Base-by-base conservation (phyloP, 1,140 invertebrate genomes). In the Chrysomallon squamiferum region DNA sequence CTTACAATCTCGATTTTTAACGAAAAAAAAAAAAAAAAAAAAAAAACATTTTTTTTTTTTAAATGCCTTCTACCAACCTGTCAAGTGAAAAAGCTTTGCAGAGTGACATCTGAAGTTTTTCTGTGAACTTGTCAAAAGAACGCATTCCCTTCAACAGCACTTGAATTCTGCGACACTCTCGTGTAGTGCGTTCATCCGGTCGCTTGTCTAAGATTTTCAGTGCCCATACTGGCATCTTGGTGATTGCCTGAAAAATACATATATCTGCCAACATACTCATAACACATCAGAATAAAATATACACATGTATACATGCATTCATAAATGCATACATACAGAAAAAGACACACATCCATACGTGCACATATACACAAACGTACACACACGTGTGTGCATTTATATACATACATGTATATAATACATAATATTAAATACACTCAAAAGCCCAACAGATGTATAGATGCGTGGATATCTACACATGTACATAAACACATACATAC, bases 61-160 rank as follows among this genome's bases (percentile, higher is more conserved):
- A n/a, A n/a, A n/a, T n/a, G n/a, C n/a, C n/a, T n/a, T n/a, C 35
- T 5, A 43, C 58, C 61, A 63, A 82, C 80, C 71, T 71, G 27
- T 74, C 64, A 30, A 77, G 74, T 3, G 62, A 62, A 49, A 75
- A 73, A 7, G 78, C 58, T 25, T 69, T 62, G 58, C 81, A 83
- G 68, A 83, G 72, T 7, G 72, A 72, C 32, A 79, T 41, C 49
- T 83, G 81, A 15, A 83, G 78, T 60, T 76, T 71, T 43, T 81
- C 74, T 11, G 81, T 81, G 61, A 83, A 83, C 43, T 77, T 77
- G 45, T 76, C 76, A 54, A 83, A 78, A 54, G 73, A 73, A 45
- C 74, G 75, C 57, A 81, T 62, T 6, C 76, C 76, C 54, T 78
- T 65, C 0, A 83, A 62, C 43, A 83, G 54, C 7, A 76, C 74